These are phyloP conservation scores for Ormyrus pomaceus DNA, from an alignment of 2,888 invertebrate species.

Conservation along the genomic window DNA sequence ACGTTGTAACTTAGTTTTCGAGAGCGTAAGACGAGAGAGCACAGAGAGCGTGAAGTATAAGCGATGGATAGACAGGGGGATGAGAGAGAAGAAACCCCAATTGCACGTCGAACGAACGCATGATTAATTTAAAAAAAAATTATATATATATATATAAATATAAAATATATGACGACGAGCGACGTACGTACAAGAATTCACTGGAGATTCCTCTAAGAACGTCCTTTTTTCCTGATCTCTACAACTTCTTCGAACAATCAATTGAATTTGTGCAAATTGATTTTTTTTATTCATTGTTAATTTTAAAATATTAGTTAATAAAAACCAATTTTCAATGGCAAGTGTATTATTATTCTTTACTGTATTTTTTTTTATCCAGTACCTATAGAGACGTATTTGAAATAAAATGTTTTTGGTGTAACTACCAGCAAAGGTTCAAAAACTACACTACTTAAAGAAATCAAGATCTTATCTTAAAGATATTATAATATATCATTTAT, in stretches of 20 bases:
- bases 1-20: constrained; percentile 63
- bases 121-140: constrained; percentile 33
- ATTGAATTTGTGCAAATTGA: constrained; percentile 46
- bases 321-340: constrained; percentile 52
- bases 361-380: background rate
- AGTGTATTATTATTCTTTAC: constrained; percentile 6
- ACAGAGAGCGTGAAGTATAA: constrained; percentile 47
- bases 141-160: constrained; percentile 38
- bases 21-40: constrained; percentile 55
- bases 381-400: no score
- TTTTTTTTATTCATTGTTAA: constrained; percentile 54
- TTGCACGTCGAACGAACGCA: constrained; percentile 43
- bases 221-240: constrained; percentile 48
- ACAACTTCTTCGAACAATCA: constrained; percentile 48
- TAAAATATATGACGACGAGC: constrained; percentile 34
- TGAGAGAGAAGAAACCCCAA: constrained; percentile 34
- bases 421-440: no score
- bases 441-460: background rate
- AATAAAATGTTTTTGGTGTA: no score
- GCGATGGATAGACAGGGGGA: constrained; percentile 8
- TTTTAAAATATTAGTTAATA: constrained; percentile 53
- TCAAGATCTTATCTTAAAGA: background rate
- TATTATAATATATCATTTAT: constrained; percentile 44
- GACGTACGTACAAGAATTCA: constrained; percentile 29
- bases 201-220: constrained; percentile 35